A percentile compares a stretch with the other conserved stretches of the same genome.
phyloP scores from a whole-genome alignment of 2,888 invertebrate species.

The Lissocephala sabroskyi region DNA sequence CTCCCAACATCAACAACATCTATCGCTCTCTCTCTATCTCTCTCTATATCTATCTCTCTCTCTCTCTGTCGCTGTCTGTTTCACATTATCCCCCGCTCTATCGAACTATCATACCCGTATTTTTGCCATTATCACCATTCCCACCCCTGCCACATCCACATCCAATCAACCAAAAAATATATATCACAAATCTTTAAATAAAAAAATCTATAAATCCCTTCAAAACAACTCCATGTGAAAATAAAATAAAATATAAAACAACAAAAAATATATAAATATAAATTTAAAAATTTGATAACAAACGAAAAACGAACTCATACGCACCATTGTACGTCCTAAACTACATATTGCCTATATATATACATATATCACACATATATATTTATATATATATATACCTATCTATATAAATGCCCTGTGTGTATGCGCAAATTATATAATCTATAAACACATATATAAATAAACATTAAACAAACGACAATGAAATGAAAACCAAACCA shows the following conservation, averaged over 20 bases:
- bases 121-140: too few relatives aligned
- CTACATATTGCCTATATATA: too few relatives aligned
- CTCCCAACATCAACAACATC: too few relatives aligned
- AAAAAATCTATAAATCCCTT: neutral
- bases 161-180: neutral
- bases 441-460: constrained; percentile 4
- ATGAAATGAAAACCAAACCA: constrained; percentile 26
- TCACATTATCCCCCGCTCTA: too few relatives aligned
- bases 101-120: too few relatives aligned
- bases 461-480: constrained; percentile 7
- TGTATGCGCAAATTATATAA: constrained; percentile 37
- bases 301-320: constrained; percentile 38
- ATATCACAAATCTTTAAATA: too few relatives aligned
- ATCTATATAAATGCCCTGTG: constrained; percentile 47
- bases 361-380: constrained; percentile 5
- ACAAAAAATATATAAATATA: constrained; percentile 24
- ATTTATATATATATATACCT: constrained; percentile 17
- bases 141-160: constrained; percentile 5
- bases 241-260: constrained; percentile 16
- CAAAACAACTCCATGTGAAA: constrained; percentile 4
- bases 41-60: too few relatives aligned
- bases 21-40: too few relatives aligned
- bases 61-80: too few relatives aligned
- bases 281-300: too few relatives aligned
- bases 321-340: constrained; percentile 43